Evolutionary conservation across 2,113 vertebrate species (phyloP).

Genomic region (Notiomystis cincta): DNA sequence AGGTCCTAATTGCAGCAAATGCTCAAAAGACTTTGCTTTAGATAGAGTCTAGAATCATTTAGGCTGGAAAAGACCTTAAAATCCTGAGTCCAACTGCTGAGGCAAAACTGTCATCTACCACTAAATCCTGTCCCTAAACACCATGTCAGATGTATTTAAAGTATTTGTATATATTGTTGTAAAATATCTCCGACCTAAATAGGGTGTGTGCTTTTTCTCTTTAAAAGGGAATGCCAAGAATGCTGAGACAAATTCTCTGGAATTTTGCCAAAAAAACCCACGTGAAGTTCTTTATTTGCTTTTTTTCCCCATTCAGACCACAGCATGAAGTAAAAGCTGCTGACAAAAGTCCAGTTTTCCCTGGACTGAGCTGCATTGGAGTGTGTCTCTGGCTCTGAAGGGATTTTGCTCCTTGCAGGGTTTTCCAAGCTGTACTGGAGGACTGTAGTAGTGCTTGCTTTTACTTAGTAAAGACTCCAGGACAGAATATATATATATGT

Average conservation of each 20-base stretch:
- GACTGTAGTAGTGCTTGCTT: background rate
- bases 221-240: background rate
- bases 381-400: background rate
- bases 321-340: background rate
- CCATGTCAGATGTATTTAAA: background rate
- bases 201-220: background rate
- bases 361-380: background rate
- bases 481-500: background rate
- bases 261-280: background rate
- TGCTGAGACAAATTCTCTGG: background rate
- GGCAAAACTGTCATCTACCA: background rate
- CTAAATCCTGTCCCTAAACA: background rate
- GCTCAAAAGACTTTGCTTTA: background rate
- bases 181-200: background rate
- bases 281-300: background rate
- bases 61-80: background rate
- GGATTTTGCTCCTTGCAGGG: background rate
- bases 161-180: background rate
- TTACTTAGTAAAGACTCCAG: background rate
- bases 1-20: background rate
- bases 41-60: background rate
- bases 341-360: background rate
- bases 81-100: background rate
- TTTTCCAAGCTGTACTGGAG: background rate
- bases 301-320: background rate